Base-by-base conservation (phyloP, 2,113 vertebrate genomes). In the Taxidea taxus region DNA sequence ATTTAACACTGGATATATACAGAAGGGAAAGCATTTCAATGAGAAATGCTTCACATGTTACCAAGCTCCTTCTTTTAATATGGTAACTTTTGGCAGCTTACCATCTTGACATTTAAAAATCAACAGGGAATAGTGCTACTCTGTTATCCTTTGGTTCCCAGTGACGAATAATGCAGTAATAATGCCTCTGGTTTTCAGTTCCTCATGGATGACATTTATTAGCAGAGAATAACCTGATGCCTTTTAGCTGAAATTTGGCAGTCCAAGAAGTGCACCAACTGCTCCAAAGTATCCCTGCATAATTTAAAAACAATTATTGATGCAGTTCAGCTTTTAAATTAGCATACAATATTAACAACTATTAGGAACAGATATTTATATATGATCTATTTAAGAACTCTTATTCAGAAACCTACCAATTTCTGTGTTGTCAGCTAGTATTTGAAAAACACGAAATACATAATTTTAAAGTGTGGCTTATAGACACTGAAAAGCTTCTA, bases 271-370 rank as follows among this genome's bases (percentile, higher is more conserved):
- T 95, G 99, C 99, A 98, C 99, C 99, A 68, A 99, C 99, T 78
- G 99, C 99, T 98, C 99, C 99, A 58, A 99, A 99, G 97, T 99
- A 99, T 23, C 99, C 99, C 99, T 99, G 98, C 87, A 75, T 16
- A 86, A 95, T 87, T 97, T 95, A 91, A 58, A 97, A 97, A 95
- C 21, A 96, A 92, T 13, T 27, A 18, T 94, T 94, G 95, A 89
- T 6, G 6, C 7, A 88, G 51, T 47, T 1, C 4, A 82, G 72
- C 58, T 96, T 93, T 93, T 54, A 93, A 83, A 86, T 56, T 51
- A 74, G 21, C 49, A 95, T 31, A 29, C 13, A 82, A 20, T 44
- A 49, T 64, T 64, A 86, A 92, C 39, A 16, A 82, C 27, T 92
- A n/a, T 51, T 58, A 88, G 81, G 58, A 87, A 78, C 58, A 88